Evolutionary conservation across 1,140 invertebrate species (phyloP).

Genomic region (Portunus trituberculatus): DNA sequence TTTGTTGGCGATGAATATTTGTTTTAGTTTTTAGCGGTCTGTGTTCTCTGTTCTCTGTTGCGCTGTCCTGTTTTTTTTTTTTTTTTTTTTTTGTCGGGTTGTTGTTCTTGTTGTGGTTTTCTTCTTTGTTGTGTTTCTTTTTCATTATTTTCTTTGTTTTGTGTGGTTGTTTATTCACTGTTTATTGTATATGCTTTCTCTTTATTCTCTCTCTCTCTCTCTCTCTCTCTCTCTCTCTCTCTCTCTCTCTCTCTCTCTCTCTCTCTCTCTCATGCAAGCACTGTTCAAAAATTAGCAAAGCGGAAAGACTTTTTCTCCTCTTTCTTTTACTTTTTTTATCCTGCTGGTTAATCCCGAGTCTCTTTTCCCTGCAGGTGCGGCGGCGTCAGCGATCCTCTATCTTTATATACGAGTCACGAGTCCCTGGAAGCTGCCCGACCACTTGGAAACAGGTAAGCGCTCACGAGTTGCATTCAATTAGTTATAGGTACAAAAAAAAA

Average conservation of each 20-base stretch:
- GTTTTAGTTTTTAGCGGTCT: too few relatives aligned
- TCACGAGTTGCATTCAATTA: constrained; percentile 8
- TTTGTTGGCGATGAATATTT: too few relatives aligned
- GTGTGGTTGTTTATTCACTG: too few relatives aligned
- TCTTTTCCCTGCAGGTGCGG: neutral
- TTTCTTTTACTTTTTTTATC: neutral
- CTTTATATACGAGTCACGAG: constrained; percentile 10
- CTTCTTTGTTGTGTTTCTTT: too few relatives aligned
- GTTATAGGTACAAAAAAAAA: neutral
- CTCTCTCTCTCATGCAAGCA: too few relatives aligned
- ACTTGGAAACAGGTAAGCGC: constrained; percentile 10
- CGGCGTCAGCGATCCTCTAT: constrained; percentile 18
- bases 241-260: too few relatives aligned
- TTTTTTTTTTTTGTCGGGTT: too few relatives aligned
- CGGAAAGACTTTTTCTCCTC: neutral
- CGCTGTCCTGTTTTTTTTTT: too few relatives aligned
- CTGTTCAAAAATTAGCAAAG: too few relatives aligned
- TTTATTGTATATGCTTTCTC: neutral
- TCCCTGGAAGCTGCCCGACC: neutral
- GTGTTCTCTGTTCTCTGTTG: too few relatives aligned
- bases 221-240: neutral
- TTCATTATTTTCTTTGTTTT: too few relatives aligned
- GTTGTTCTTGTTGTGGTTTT: too few relatives aligned
- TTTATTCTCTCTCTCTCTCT: neutral
- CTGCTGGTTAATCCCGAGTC: neutral